These are phyloP conservation scores for Rhinatrema bivittatum DNA, from an alignment of 2,797 vertebrate genomes.

Conservation along the genomic window DNA sequence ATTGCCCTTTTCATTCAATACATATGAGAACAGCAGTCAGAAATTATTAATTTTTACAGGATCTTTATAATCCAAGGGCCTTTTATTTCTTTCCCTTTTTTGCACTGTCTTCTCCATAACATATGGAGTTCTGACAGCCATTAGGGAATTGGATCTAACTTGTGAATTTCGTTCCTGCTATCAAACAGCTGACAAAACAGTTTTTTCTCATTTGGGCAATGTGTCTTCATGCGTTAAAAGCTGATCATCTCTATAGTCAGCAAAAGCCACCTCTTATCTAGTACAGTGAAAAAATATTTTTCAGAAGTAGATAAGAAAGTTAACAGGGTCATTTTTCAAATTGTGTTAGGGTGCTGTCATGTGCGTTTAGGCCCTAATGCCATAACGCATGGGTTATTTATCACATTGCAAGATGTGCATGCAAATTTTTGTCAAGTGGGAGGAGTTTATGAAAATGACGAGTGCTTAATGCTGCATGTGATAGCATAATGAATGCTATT, in stretches of 20 bases:
- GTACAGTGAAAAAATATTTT: neutral
- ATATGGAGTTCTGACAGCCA: neutral
- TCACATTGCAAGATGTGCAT: too few relatives aligned
- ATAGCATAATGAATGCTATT: too few relatives aligned
- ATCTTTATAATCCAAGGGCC: neutral
- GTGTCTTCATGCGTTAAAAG: neutral
- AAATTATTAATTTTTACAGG: neutral
- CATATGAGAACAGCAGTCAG: neutral
- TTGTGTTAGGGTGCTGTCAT: too few relatives aligned
- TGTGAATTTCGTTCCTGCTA: neutral
- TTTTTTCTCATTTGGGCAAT: slow-evolving; percentile 2
- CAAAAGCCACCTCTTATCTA: neutral
- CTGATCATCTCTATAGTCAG: neutral
- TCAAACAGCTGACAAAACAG: slow-evolving; percentile 12
- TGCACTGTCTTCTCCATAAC: neutral
- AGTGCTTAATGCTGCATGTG: too few relatives aligned
- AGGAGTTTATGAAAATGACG: too few relatives aligned
- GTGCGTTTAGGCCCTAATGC: too few relatives aligned
- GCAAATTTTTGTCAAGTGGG: too few relatives aligned
- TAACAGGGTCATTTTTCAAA: too few relatives aligned
- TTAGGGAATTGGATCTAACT: neutral
- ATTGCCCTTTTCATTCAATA: neutral
- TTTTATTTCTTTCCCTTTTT: neutral
- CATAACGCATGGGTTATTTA: too few relatives aligned
- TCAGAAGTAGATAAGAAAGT: neutral